Conservation (phyloP, 2,113 vertebrate species). For the Sylvilagus bachmani region DNA sequence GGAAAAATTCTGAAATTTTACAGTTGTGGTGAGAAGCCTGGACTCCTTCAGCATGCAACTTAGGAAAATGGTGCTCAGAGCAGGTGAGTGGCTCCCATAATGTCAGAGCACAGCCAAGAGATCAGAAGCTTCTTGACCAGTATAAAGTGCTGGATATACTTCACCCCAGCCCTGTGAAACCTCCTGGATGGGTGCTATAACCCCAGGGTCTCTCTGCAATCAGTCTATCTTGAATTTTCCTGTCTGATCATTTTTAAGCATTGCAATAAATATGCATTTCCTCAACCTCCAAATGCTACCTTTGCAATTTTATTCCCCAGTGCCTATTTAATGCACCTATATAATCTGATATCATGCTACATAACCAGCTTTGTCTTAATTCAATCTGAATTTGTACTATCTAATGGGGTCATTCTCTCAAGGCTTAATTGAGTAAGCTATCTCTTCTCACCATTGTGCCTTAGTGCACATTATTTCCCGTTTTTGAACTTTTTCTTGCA, state of each 20-base stretch:
- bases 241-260: slow-evolving; percentile 30
- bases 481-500: neutral
- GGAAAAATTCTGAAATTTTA: neutral
- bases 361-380: neutral
- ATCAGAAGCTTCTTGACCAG: neutral
- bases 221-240: neutral
- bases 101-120: neutral
- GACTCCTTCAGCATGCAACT: neutral
- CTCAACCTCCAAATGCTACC: neutral
- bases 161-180: neutral
- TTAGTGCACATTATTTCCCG: neutral
- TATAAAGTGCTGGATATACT: neutral
- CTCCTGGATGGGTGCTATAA: neutral
- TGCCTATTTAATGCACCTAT: neutral
- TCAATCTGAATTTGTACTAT: neutral
- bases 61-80: neutral
- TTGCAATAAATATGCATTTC: neutral
- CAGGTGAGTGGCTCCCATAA: neutral
- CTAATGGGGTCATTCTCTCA: neutral
- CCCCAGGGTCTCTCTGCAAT: neutral
- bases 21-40: neutral
- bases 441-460: neutral
- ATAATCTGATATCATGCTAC: neutral
- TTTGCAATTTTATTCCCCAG: slow-evolving; percentile 25
- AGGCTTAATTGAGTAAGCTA: neutral